Evolutionary conservation across 2,797 vertebrate genomes (phyloP), one percentile per base, ranked within the genome.

Genomic region (Sebastes oblongus): DNA sequence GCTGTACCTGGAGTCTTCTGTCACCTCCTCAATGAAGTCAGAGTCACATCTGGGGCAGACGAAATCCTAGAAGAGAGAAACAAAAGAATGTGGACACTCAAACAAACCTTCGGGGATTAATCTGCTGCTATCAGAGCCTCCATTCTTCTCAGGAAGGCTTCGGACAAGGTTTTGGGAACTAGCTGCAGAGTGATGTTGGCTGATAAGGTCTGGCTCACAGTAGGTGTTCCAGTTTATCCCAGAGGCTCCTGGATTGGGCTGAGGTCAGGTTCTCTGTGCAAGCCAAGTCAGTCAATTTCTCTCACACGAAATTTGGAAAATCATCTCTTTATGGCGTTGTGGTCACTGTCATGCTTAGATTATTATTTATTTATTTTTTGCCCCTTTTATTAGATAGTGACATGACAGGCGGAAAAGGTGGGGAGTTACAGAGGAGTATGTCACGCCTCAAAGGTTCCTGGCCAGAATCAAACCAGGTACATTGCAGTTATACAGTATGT

Each of bases 21-120:
- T 92, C 86, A 98, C 95, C 81, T 98, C 97, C 86, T 98, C 98
- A 4, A 99, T 97, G 75, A 98, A 98, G 67, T 94, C 97, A 0
- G 97, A 98, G 54, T 98, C 96, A 84, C 98, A 98, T 72, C 96
- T 93, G 2, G 97, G 96, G 77, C 98, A 98, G 7, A 96, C 95
- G 13, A 96, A 97, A 80, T 97, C 98, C 98, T 98, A 90, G 0
- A 77, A 42, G 34, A 84, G 29, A 72, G 73, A 60, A 60, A 29
- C n/a, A 66, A 46, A 78, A 55, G 27, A 14, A 66, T 25, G 20
- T n/a, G 5, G 6, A 59, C 18, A 58, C n/a, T 27, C 5, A 65
- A 13, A 65, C 1, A 36, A 80, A 14, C 12, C 12, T 13, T 58
- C 13, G 6, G 12, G 22, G 7, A 46, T 68, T 72, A 34, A 73